Base-by-base conservation (phyloP, 2,797 vertebrate genomes). In the Neoniphon sammara region DNA sequence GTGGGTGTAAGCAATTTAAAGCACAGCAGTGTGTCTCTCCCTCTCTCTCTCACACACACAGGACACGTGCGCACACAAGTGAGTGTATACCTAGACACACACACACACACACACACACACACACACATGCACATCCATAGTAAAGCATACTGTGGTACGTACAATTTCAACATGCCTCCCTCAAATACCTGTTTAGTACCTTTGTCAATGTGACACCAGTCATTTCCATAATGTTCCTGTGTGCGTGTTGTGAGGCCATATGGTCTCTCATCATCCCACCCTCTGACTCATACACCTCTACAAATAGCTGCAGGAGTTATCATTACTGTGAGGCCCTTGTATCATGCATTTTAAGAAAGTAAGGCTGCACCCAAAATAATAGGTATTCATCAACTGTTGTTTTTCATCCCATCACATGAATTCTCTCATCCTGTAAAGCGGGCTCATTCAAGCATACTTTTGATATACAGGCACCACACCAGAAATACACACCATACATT, bases 1-100 rank as follows among this genome's bases (percentile, higher is more conserved):
- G 62, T 59, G 63, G 69, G 81, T 70, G 69, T 80, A 71, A 81
- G 75, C 72, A 86, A 84, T 87, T 83, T 75, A 56, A 58, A 76
- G 68, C 82, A 65, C 72, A 83, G 79, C 65, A 50, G 75, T 57
- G 11, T 7, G 44, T 71, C 57, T 34, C 50, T 59, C 74, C 59
- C 21, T 52, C 60, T 73, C 61, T 34, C 14, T 25, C 39, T 20
- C 18, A 9, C 60, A 18, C 56, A 10, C 56, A 4, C 56, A 34
- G 34, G 12, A 34, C 31, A 58, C 3, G 2, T 31, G 20, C 44
- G n/a, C 44, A 31, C 61, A 30, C 39, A 42, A 42, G 39, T 42
- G 39, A 12, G 39, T 42, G 11, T 42, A 3, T 42, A 12, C 39
- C 44, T 14, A 36, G 15, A 66, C 9, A 53, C 58, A 57, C n/a